Percentiles rank a stretch among this genome's conserved stretches.
phyloP scores from a whole-genome alignment of 1,140 invertebrate genomes.

The Neuroterus valhalla region DNA sequence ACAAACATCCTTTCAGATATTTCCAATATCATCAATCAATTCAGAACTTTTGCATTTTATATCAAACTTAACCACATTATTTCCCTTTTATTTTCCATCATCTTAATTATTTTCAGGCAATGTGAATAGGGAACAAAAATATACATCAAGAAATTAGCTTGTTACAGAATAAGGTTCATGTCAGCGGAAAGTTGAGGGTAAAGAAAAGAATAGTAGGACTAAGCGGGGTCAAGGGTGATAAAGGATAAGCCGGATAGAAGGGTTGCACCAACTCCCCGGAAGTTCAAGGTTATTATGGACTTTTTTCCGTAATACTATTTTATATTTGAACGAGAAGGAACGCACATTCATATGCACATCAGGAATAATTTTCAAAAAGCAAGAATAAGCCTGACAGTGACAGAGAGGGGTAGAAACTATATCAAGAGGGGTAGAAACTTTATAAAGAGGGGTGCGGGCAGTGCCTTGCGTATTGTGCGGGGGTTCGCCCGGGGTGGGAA shows the following conservation, averaged over 20 bases:
- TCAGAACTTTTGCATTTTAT: too few species aligned
- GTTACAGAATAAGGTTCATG: slow-evolving; percentile 15
- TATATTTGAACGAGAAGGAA: background rate
- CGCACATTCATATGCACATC: background rate
- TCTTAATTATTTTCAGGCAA: too few species aligned
- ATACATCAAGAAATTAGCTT: background rate
- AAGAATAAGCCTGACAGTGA: background rate
- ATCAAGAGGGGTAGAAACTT: background rate
- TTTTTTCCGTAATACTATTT: background rate
- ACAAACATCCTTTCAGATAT: too few species aligned
- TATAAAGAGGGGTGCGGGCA: slow-evolving; percentile 1
- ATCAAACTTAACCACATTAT: too few species aligned
- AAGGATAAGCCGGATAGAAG: slow-evolving; percentile 2
- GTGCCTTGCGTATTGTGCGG: background rate
- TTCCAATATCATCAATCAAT: too few species aligned
- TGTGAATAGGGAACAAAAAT: too few species aligned
- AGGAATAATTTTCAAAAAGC: background rate
- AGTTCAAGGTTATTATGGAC: background rate
- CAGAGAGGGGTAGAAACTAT: background rate
- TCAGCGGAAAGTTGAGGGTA: background rate
- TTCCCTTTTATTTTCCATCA: too few species aligned
- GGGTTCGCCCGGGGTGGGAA: background rate
- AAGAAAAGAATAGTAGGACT: background rate
- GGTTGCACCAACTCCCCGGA: background rate
- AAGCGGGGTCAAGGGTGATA: background rate